Percentiles rank a stretch among this genome's conserved stretches.
These are phyloP conservation scores for Seira sanloemensis DNA, from an alignment of 2,888 invertebrate genomes.

Conservation along the genomic window DNA sequence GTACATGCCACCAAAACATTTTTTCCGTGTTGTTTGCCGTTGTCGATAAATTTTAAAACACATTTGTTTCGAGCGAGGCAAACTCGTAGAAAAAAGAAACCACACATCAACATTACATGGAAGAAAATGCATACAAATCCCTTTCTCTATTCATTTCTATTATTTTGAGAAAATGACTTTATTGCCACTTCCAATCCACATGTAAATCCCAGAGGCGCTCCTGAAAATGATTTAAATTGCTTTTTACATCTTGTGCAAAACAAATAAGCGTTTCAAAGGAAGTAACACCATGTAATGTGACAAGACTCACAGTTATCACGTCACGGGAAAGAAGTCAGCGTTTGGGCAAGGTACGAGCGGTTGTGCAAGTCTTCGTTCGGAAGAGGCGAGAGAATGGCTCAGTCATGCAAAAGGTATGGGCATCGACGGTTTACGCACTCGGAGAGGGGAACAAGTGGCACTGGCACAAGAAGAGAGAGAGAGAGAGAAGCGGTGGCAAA, in stretches of 20 bases:
- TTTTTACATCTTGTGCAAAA: not conserved
- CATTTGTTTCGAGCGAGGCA: constrained; percentile 11
- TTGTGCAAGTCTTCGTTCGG: too few relatives aligned
- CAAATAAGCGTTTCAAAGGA: too few relatives aligned
- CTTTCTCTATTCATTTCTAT: not conserved
- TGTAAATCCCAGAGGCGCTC: not conserved
- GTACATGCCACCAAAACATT: not conserved
- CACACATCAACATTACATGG: not conserved
- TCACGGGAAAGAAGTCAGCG: too few relatives aligned
- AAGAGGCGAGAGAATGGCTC: too few relatives aligned
- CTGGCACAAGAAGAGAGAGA: constrained; percentile 24
- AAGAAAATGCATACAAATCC: not conserved
- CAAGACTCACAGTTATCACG: too few relatives aligned
- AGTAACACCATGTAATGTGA: too few relatives aligned
- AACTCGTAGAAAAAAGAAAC: not conserved
- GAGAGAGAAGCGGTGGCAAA: too few relatives aligned
- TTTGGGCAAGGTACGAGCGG: too few relatives aligned
- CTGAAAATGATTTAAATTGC: not conserved
- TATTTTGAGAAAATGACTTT: not conserved
- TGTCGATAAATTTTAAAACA: constrained; percentile 17
- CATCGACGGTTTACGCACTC: too few relatives aligned
- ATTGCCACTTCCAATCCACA: not conserved
- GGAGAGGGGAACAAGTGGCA: constrained; percentile 48
- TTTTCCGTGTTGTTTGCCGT: not conserved
- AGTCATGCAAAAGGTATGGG: too few relatives aligned